Evolutionary conservation across 2,797 vertebrate species (phyloP).

Genomic region (Pyrocephalus nanus): DNA sequence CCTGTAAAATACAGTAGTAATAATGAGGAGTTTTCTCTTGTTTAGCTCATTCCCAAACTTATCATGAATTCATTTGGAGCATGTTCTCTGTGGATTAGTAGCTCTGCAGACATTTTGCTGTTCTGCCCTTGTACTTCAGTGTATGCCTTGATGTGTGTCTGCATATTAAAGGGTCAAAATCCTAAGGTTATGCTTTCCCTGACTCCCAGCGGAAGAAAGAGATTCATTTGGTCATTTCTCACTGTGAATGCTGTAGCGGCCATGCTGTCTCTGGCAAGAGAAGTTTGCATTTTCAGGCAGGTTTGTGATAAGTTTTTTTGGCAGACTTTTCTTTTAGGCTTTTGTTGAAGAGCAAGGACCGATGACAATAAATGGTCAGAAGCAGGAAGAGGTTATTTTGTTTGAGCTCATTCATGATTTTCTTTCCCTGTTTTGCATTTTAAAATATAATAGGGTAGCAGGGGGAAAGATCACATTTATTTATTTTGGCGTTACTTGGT

Average conservation of each 20-base stretch:
- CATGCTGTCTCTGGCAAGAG: neutral
- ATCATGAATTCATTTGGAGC: neutral
- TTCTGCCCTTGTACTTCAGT: neutral
- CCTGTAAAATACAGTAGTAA: neutral
- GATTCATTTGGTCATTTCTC: neutral
- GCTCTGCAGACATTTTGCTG: neutral
- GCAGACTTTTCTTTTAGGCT: neutral
- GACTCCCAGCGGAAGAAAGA: neutral
- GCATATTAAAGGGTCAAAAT: neutral
- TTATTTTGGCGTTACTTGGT: neutral
- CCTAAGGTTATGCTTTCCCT: neutral
- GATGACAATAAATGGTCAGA: neutral
- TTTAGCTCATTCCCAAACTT: neutral
- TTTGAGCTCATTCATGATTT: neutral
- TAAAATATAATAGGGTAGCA: neutral
- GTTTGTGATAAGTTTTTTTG: neutral
- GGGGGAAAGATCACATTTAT: accelerated
- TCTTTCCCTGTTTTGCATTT: neutral
- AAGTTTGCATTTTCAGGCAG: neutral
- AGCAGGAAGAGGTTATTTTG: neutral
- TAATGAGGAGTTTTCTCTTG: neutral
- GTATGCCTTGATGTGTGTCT: neutral
- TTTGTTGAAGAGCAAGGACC: neutral
- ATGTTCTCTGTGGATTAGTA: neutral
- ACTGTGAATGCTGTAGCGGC: neutral